Base-by-base conservation (phyloP, 2,113 vertebrate genomes). In the Climacteris rufus region DNA sequence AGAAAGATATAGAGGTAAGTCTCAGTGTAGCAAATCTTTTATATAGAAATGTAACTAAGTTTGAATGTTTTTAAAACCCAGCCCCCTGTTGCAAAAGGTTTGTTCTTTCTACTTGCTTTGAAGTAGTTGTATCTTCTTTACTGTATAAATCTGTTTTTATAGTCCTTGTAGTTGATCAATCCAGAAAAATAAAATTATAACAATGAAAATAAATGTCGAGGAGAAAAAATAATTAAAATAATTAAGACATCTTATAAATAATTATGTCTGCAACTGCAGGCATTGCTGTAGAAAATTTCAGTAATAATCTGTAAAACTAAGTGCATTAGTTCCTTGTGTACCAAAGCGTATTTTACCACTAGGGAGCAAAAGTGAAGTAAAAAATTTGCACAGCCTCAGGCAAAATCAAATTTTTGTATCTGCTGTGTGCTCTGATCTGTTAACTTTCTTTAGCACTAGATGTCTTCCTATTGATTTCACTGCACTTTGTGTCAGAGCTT, bases 331-430 rank as follows among this genome's bases (percentile, higher is more conserved):
- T 86, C 6, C 11, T 84, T n/a, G 12, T 1, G 1, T 85, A 50
- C 6, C 22, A 69, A 71, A 54, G 17, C 0, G 0, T 35, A 4
- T 72, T 13, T 79, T 65, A 70, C 15, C 23, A n/a, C 28, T 49
- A 24, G 25, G 60, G 31, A 87, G 39, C 11, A 87, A 79, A 95
- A 93, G 16, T 13, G 27, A 85, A 76, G 40, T 63, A 53, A 87
- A 89, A 91, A 33, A 88, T 27, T 10, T 75, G 25, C 8, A 20
- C 18, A 35, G 50, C 52, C 39, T 54, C 33, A 40, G 47, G 47
- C 39, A 81, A 94, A 77, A 93, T 61, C 8, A 53, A 40, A 28
- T 40, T 75, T 68, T 68, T 54, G 1, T 61, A 24, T 63, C 33
- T 81, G 81, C 49, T 76, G 12, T 47, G 35, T 65, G 28, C 53